Conservation (phyloP, 1,140 invertebrate species). For the Metaphire vulgaris region DNA sequence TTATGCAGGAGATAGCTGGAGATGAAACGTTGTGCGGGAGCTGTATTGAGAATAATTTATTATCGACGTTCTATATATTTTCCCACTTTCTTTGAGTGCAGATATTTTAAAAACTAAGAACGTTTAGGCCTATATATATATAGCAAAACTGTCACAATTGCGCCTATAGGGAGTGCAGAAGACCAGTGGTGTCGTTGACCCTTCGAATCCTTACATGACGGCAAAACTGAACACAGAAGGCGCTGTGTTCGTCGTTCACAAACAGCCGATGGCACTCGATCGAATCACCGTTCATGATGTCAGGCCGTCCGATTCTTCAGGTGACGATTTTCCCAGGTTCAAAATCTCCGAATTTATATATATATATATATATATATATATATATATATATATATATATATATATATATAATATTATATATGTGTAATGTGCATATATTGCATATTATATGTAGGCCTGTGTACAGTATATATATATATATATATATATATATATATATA, state of each 20-base stretch:
- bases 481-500: neutral
- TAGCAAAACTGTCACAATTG: too few species aligned
- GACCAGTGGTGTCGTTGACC: constrained; percentile 15
- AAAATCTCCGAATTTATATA: neutral
- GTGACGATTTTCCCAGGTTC: constrained; percentile 38
- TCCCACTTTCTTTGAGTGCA: too few species aligned
- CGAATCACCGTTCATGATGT: constrained; percentile 64
- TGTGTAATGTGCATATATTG: neutral
- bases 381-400: neutral
- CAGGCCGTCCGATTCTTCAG: constrained; percentile 55
- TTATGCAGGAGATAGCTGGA: too few species aligned
- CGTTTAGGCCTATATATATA: too few species aligned
- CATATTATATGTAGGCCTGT: too few species aligned
- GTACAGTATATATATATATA: neutral
- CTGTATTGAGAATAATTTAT: too few species aligned
- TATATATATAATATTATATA: neutral
- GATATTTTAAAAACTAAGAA: too few species aligned
- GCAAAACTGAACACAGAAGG: constrained; percentile 40
- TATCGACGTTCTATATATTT: too few species aligned
- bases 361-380: neutral
- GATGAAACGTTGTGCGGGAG: too few species aligned
- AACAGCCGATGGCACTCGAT: constrained; percentile 63
- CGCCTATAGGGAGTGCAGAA: constrained; percentile 10
- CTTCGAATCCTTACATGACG: constrained; percentile 7
- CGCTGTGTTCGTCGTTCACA: constrained; percentile 60